Evolutionary conservation across 2,797 vertebrate genomes (phyloP), one percentile per base, ranked within the genome.

Genomic region (Lagocephalus sceleratus): DNA sequence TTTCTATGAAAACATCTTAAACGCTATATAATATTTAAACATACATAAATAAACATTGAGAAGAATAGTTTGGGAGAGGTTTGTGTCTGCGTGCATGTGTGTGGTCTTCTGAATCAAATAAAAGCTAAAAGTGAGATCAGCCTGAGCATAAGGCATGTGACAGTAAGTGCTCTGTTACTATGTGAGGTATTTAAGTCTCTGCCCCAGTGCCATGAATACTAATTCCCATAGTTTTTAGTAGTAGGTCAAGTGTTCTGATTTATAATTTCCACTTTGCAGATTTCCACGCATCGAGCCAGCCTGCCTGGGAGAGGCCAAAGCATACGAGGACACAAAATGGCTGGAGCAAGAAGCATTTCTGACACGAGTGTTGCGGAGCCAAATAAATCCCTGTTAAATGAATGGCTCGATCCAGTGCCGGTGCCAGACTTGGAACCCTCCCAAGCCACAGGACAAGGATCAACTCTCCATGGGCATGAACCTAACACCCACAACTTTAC

Each of bases 401-500:
- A 82, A 76, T 42, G 59, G 72, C 77, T 78, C 76, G 79, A 81
- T 82, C 78, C 68, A 62, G 59, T 0, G 40, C 66, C 66, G 69
- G 69, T 86, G 81, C 69, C 81, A 85, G 76, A 79, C 75, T 79
- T 87, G 83, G 80, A 83, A 58, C 51, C 12, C 1, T 9, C 66
- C 82, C 85, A 88, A 79, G 62, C 82, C 78, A 75, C 83, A 79
- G 80, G 68, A 82, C 78, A 81, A 85, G 81, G 81, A 85, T 86
- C 78, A 73, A 61, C 82, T 85, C 76, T 70, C 73, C 57, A 54
- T 63, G 58, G 73, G 68, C 56, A 73, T 74, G 53, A 73, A 80
- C 68, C 69, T 73, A 75, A 79, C 71, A 76, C 75, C 74, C 68
- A 78, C 64, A 71, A 69, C 32, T 76, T 81, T 75, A 71, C 68